phyloP scores from a whole-genome alignment of 1,140 invertebrate species.

The Cyclargus thomasi region DNA sequence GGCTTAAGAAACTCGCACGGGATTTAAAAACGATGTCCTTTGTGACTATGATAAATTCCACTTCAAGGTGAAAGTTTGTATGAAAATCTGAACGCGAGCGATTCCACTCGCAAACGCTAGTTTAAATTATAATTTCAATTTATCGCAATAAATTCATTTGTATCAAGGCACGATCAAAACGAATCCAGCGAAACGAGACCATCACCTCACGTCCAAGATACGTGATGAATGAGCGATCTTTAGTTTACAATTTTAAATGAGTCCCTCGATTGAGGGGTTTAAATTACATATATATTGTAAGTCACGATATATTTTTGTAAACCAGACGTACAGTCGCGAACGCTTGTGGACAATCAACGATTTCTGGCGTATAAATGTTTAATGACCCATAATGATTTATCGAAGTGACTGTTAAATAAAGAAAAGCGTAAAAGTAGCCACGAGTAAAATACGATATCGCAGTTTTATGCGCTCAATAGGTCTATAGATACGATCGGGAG shows the following conservation, averaged over 20 bases:
- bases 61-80: too few relatives aligned
- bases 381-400: constrained; percentile 33
- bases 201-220: constrained; percentile 30
- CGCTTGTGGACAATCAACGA: constrained; percentile 35
- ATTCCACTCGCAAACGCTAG: too few relatives aligned
- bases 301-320: constrained; percentile 43
- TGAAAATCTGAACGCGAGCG: too few relatives aligned
- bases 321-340: constrained; percentile 29
- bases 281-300: constrained; percentile 42
- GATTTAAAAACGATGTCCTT: too few relatives aligned
- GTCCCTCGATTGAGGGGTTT: constrained; percentile 42
- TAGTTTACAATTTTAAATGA: constrained; percentile 54
- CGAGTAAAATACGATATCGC: constrained; percentile 45
- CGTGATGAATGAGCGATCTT: constrained; percentile 41
- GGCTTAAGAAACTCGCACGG: too few relatives aligned
- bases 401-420: not conserved
- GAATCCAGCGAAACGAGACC: constrained; percentile 24
- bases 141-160: not conserved
- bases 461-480: constrained; percentile 36
- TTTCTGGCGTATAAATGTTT: constrained; percentile 41
- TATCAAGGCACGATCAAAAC: not conserved
- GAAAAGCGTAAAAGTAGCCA: constrained; percentile 36
- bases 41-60: too few relatives aligned
- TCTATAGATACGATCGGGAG: not conserved
- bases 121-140: not conserved